Evolutionary conservation across 2,888 invertebrate genomes (phyloP).

Genomic region (Ectemnius cavifrons): DNA sequence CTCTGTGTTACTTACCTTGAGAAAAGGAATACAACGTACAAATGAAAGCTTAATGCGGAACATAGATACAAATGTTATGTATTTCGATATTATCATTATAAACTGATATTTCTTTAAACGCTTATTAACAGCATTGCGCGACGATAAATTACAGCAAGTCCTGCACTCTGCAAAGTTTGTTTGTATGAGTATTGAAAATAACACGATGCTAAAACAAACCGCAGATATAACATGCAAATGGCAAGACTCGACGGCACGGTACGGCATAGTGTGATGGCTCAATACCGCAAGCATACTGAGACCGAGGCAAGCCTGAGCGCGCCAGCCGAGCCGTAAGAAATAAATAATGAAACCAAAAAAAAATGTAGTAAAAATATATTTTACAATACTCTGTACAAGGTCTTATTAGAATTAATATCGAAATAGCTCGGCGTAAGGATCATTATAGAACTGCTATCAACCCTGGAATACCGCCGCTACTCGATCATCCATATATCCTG

Average conservation of each 20-base stretch:
- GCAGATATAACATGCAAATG: slow-evolving; percentile 61
- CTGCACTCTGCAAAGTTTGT: slow-evolving; percentile 33
- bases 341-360: slow-evolving; percentile 70
- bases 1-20: too few relatives aligned
- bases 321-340: slow-evolving; percentile 57
- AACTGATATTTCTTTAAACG: slow-evolving; percentile 66
- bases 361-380: slow-evolving; percentile 72
- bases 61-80: slow-evolving; percentile 68
- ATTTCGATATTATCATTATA: slow-evolving; percentile 70
- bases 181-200: slow-evolving; percentile 68
- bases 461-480: slow-evolving; percentile 41
- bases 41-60: slow-evolving; percentile 30
- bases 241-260: slow-evolving; percentile 74
- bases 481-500: not conserved
- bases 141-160: slow-evolving; percentile 51
- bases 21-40: slow-evolving; percentile 13
- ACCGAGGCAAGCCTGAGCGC: slow-evolving; percentile 33
- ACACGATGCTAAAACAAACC: slow-evolving; percentile 47
- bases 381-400: slow-evolving; percentile 75
- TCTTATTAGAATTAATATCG: slow-evolving; percentile 51
- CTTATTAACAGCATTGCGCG: slow-evolving; percentile 56
- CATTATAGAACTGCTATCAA: slow-evolving; percentile 26
- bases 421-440: slow-evolving; percentile 37
- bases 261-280: slow-evolving; percentile 50
- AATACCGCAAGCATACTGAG: too few relatives aligned